phyloP scores from a whole-genome alignment of 2,888 invertebrate genomes.

The Synergus gifuensis region DNA sequence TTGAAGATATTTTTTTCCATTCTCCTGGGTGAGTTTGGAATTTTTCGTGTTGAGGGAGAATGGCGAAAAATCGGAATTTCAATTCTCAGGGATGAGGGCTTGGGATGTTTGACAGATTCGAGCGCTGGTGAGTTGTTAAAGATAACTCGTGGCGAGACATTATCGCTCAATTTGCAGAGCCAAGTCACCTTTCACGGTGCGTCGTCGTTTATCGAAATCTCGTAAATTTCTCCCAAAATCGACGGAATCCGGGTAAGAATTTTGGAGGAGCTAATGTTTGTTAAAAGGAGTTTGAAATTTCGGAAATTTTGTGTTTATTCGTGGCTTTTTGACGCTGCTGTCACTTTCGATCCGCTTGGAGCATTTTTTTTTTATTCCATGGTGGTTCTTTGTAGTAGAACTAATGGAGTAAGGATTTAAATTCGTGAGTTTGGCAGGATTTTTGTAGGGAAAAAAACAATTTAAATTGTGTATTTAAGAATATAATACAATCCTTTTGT shows the following conservation, averaged over 20 bases:
- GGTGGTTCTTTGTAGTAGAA: not conserved
- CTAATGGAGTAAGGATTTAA: not conserved
- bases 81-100: not conserved
- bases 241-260: not conserved
- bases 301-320: not conserved
- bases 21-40: not conserved
- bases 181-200: slow-evolving; percentile 24
- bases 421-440: not conserved
- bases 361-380: not conserved
- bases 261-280: not conserved
- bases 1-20: not conserved
- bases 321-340: not conserved
- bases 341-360: not conserved
- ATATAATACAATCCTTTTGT: not conserved
- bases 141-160: slow-evolving; percentile 36
- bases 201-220: not conserved
- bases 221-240: not conserved
- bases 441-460: not conserved
- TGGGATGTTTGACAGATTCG: slow-evolving; percentile 36
- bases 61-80: not conserved
- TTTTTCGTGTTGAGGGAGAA: not conserved
- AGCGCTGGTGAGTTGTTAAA: slow-evolving; percentile 16
- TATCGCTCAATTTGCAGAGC: slow-evolving; percentile 13
- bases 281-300: not conserved
- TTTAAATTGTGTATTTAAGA: not conserved